These are phyloP conservation scores for rat (Rattus norvegicus) DNA, from an alignment of 2,113 vertebrate genomes.

Conservation along the genomic window DNA sequence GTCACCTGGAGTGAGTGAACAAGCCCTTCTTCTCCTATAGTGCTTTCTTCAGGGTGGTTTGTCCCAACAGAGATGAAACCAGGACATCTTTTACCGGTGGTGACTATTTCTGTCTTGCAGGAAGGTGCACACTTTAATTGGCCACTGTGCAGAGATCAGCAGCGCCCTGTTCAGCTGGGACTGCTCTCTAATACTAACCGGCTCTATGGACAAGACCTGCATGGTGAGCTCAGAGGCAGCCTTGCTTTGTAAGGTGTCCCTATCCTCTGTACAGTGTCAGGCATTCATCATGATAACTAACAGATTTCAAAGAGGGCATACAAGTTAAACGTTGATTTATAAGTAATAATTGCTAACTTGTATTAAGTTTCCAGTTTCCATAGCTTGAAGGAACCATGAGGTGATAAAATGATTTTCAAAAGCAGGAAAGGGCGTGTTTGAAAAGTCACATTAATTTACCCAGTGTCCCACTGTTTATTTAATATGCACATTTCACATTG, in stretches of 20 bases:
- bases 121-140: conserved; percentile 89
- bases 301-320: background rate
- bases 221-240: conserved; percentile 87
- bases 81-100: background rate
- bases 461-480: background rate
- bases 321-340: background rate
- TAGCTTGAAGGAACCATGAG: background rate
- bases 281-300: background rate
- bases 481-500: background rate
- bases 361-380: background rate
- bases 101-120: conserved; percentile 80
- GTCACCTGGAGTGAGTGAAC: background rate
- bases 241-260: background rate
- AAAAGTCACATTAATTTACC: background rate
- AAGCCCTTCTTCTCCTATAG: background rate
- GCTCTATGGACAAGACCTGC: conserved; percentile 96
- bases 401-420: background rate
- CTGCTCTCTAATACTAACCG: conserved; percentile 92
- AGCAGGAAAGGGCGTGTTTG: background rate
- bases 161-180: conserved; percentile 96
- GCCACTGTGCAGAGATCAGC: conserved; percentile 94
- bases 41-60: background rate
- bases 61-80: background rate
- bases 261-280: background rate
- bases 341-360: background rate